phyloP scores from a whole-genome alignment of 2,797 vertebrate species.

The Rachycentron canadum region DNA sequence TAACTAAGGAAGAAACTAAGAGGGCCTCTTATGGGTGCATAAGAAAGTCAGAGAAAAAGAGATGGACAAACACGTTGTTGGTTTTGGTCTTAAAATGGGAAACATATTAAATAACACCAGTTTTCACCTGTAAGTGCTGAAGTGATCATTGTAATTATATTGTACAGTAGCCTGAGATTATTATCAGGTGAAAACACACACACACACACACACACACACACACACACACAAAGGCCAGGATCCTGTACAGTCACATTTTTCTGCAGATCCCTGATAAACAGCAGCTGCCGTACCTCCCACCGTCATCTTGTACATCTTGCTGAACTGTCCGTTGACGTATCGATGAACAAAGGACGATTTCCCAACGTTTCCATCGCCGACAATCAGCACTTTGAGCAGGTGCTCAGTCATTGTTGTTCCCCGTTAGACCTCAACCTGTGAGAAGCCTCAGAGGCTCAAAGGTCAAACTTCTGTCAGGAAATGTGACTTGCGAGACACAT shows the following conservation, averaged over 20 bases:
- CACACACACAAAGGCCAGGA: neutral
- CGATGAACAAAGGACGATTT: conserved; percentile 90
- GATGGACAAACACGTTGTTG: too few relatives aligned
- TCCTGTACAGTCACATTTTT: neutral
- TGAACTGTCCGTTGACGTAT: conserved; percentile 89
- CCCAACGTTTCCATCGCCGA: conserved; percentile 89
- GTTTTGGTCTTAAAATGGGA: too few relatives aligned
- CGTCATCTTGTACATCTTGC: conserved; percentile 88
- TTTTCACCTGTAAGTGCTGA: too few relatives aligned
- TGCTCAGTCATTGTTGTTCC: conserved; percentile 75
- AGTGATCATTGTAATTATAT: too few relatives aligned
- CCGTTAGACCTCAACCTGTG: neutral
- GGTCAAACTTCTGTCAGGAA: conserved; percentile 22
- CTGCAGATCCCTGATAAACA: too few relatives aligned
- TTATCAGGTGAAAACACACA: too few relatives aligned
- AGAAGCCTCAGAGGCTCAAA: conserved; percentile 29
- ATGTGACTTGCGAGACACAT: neutral
- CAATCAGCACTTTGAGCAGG: conserved; percentile 90
- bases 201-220: too few relatives aligned
- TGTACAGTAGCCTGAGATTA: too few relatives aligned
- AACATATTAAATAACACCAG: too few relatives aligned
- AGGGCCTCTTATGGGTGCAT: too few relatives aligned
- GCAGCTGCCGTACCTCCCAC: conserved; percentile 85
- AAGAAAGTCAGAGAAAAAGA: too few relatives aligned
- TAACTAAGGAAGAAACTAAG: too few relatives aligned